Evolutionary conservation across 35 echinoderm and acorn worm species (phyloP), one percentile per base, ranked within the genome.

Genomic region (Heliocidaris erythrogramma): DNA sequence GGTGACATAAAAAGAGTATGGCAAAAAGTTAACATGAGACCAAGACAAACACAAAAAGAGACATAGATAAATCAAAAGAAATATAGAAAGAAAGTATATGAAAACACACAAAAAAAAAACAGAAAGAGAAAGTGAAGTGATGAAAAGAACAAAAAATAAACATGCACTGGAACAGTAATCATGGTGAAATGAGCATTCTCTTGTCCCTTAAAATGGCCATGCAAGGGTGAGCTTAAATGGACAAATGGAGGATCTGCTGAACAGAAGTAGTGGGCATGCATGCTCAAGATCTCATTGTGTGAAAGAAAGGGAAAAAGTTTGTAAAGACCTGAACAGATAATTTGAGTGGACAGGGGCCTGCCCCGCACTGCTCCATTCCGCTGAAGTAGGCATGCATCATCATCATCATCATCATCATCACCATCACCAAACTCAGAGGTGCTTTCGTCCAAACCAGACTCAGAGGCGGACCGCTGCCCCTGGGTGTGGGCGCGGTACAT

Each of bases 321-420:
- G 87, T 32, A 32, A 89, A 92, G 91, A 92, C 91, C 91, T 92
- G 91, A 92, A 59, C 91, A 92, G 47, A 92, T 92, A 92, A 92
- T 92, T 92, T 92, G 91, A 92, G 91, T 92, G 49, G 91, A 92
- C 49, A 92, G 91, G 48, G 91, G 91, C 48, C 91, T 49, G 49
- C 91, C 91, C 47, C 91, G 91, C 48, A 92, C 91, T 49, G 91
- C 91, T 92, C 91, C 91, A 59, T 92, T 92, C 91, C 91, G 91
- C 49, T 92, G 91, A 5, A 92, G 91, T 32, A 92, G 47, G 49
- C 91, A 92, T 92, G 91, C 91, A 92, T 92, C 91, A 48, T 59
- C 91, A 59, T 92, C 91, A 48, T 49, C 47, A 48, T 18, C 48
- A 47, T 10, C 13, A 30, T 49, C 49, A 48, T 24, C 47, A 30